Conservation (phyloP, 2,888 invertebrate genomes). For the Hirtodrosophila confusa region DNA sequence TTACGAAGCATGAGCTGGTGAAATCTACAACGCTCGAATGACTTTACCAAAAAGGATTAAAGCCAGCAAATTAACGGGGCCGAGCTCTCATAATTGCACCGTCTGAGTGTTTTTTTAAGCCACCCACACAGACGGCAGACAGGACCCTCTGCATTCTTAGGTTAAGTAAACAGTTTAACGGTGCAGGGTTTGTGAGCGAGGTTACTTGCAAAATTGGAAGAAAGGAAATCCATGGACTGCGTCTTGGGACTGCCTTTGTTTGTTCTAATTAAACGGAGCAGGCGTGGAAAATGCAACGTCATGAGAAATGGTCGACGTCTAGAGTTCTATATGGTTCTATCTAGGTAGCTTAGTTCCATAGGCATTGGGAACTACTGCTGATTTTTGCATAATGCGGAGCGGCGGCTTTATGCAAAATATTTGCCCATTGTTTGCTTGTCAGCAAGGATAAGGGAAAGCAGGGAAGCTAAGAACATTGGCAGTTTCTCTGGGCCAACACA, state of each 20-base stretch:
- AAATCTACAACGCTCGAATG: conserved; percentile 60
- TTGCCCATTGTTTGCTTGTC: conserved; percentile 47
- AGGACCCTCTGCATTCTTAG: conserved; percentile 22
- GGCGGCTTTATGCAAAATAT: conserved; percentile 45
- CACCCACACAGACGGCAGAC: conserved; percentile 62
- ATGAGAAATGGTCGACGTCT: conserved; percentile 38
- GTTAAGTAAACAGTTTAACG: conserved; percentile 59
- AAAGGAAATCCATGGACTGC: conserved; percentile 14
- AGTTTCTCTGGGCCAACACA: conserved; percentile 27
- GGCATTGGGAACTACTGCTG: conserved; percentile 9
- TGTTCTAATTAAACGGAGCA: conserved; percentile 69
- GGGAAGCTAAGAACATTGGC: conserved; percentile 17
- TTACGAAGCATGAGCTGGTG: conserved; percentile 49
- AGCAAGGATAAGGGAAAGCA: conserved; percentile 35
- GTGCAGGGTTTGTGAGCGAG: conserved; percentile 17
- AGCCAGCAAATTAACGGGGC: conserved; percentile 59
- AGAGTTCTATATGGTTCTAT: conserved; percentile 7
- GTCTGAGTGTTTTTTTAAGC: conserved; percentile 66
- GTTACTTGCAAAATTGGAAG: conserved; percentile 63
- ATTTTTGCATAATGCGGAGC: conserved; percentile 51
- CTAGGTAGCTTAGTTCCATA: conserved; percentile 36
- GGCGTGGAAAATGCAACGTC: conserved; percentile 66
- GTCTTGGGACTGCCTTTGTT: conserved; percentile 53
- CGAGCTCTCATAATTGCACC: conserved; percentile 52
- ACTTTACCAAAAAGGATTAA: conserved; percentile 69